phyloP scores from a whole-genome alignment of 2,113 vertebrate genomes.

The Pachyramphus minor region DNA sequence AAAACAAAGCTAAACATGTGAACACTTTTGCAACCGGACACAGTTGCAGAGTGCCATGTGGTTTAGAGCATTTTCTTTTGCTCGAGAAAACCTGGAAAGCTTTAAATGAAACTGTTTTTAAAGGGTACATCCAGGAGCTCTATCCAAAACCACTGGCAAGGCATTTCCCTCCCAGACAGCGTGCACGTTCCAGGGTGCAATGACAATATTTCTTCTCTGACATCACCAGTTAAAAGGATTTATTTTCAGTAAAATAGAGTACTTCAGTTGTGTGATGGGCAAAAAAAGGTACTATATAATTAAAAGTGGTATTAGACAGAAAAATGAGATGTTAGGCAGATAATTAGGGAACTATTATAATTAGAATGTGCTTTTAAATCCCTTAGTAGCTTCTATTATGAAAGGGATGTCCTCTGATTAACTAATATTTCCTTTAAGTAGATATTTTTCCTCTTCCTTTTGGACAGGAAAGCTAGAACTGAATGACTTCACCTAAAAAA shows the following conservation, averaged over 20 bases:
- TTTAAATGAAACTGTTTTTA: not conserved
- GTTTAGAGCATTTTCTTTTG: not conserved
- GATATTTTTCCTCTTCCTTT: slow-evolving; percentile 56
- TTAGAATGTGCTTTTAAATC: slow-evolving; percentile 74
- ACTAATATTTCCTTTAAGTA: slow-evolving; percentile 69
- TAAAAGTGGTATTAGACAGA: slow-evolving; percentile 75
- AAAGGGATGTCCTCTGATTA: slow-evolving; percentile 65
- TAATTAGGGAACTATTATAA: slow-evolving; percentile 77
- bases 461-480: slow-evolving; percentile 56
- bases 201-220: slow-evolving; percentile 37
- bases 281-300: slow-evolving; percentile 70
- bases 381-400: slow-evolving; percentile 66
- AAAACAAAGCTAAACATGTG: not conserved
- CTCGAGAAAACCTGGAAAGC: not conserved
- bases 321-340: slow-evolving; percentile 73
- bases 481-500: slow-evolving; percentile 38
- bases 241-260: slow-evolving; percentile 65
- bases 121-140: not conserved
- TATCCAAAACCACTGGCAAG: slow-evolving; percentile 21
- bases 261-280: slow-evolving; percentile 48
- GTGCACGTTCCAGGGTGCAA: slow-evolving; percentile 27
- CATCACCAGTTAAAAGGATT: slow-evolving; percentile 68
- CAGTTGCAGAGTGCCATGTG: rapidly evolving
- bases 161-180: slow-evolving; percentile 18
- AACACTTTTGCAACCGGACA: not conserved